Evolutionary conservation across 2,888 invertebrate genomes (phyloP).

Genomic region (Idaea aversata): DNA sequence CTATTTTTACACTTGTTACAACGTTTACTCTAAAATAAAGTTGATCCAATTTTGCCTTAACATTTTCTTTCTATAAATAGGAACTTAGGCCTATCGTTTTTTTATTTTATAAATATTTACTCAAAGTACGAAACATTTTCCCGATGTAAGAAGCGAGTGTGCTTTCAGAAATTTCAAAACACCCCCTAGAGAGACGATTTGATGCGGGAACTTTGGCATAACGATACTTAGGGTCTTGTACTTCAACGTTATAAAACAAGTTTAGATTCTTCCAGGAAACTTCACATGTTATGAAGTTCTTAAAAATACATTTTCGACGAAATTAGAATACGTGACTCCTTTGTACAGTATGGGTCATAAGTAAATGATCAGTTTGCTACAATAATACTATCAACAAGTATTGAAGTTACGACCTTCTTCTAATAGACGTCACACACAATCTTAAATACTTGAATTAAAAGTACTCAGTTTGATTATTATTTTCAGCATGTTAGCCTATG

Average conservation of each 20-base stretch:
- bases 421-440: too few relatives aligned
- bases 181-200: slow-evolving; percentile 32
- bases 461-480: too few relatives aligned
- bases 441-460: too few relatives aligned
- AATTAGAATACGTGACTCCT: slow-evolving; percentile 17
- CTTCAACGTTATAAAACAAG: slow-evolving; percentile 32
- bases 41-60: neutral
- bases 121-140: neutral
- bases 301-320: slow-evolving; percentile 20
- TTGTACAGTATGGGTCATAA: too few relatives aligned
- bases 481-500: too few relatives aligned
- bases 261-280: slow-evolving; percentile 32
- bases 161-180: slow-evolving; percentile 34
- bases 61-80: neutral
- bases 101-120: neutral
- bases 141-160: neutral
- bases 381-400: too few relatives aligned
- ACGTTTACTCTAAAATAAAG: neutral
- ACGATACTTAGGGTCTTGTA: slow-evolving; percentile 45
- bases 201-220: slow-evolving; percentile 36
- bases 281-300: slow-evolving; percentile 30
- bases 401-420: too few relatives aligned
- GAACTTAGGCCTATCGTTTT: neutral
- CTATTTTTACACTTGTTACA: slow-evolving; percentile 24
- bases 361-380: too few relatives aligned